These are phyloP conservation scores for Antheraea pernyi DNA, from an alignment of 1,140 invertebrate species.

Conservation along the genomic window DNA sequence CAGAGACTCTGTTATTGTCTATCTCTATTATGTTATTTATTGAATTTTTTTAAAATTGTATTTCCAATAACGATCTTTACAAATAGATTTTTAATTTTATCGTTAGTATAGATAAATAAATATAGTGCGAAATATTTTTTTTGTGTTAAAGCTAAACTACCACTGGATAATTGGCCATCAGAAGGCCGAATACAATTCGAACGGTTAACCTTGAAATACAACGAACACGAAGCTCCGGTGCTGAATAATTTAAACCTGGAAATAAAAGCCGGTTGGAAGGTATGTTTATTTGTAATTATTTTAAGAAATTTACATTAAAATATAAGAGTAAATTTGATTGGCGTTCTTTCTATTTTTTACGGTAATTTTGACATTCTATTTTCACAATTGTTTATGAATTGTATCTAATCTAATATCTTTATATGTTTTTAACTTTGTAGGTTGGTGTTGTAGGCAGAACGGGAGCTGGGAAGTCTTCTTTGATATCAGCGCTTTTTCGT, in stretches of 20 bases:
- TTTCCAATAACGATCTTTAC: too few relatives aligned
- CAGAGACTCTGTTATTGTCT: too few relatives aligned
- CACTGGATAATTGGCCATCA: conserved; percentile 84
- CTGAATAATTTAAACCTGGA: conserved; percentile 84
- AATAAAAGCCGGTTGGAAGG: conserved; percentile 85
- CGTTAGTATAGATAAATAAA: background rate
- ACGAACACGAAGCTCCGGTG: conserved; percentile 82
- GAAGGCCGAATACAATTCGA: conserved; percentile 82
- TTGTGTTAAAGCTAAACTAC: conserved; percentile 44
- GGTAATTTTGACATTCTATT: too few relatives aligned
- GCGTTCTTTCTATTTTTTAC: background rate
- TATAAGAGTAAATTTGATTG: too few relatives aligned
- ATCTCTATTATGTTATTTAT: too few relatives aligned
- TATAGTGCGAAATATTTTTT: too few relatives aligned
- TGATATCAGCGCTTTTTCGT: conserved; percentile 84
- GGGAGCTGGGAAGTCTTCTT: conserved; percentile 89
- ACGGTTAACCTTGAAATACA: conserved; percentile 85
- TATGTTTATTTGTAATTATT: conserved; percentile 39
- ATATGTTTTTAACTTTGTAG: conserved; percentile 58
- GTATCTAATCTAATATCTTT: too few relatives aligned
- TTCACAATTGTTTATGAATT: background rate
- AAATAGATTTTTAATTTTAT: too few relatives aligned
- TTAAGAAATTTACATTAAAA: too few relatives aligned
- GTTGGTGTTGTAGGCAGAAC: conserved; percentile 85
- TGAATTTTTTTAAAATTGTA: too few relatives aligned